These are phyloP conservation scores for Bubo blakistoni DNA, from an alignment of 2,113 vertebrate genomes.

Conservation along the genomic window DNA sequence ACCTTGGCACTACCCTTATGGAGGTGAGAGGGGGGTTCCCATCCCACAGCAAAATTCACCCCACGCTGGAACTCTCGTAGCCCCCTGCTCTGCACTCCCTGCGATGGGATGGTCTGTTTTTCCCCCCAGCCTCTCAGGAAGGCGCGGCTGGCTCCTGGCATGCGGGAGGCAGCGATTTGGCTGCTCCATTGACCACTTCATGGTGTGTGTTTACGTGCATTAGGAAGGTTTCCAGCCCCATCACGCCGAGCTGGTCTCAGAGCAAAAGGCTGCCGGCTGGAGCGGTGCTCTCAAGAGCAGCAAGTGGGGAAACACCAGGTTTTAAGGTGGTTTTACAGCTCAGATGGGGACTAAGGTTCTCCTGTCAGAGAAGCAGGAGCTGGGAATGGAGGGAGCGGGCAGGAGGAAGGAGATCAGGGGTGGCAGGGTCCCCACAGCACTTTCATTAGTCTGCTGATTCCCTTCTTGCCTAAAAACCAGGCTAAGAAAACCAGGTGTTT, in stretches of 20 bases:
- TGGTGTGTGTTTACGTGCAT: not conserved
- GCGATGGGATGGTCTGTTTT: not conserved
- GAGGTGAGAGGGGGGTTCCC: not conserved
- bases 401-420: not conserved
- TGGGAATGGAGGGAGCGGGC: not conserved
- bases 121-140: not conserved
- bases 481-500: not conserved
- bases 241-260: not conserved
- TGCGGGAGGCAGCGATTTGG: fast-evolving
- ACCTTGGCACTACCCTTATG: fast-evolving
- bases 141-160: not conserved
- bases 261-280: not conserved
- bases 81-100: not conserved
- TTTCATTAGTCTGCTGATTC: not conserved
- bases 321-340: not conserved
- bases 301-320: not conserved
- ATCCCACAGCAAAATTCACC: not conserved
- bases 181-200: not conserved
- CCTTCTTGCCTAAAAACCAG: not conserved
- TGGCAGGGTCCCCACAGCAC: not conserved
- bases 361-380: not conserved
- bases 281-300: not conserved
- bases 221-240: not conserved
- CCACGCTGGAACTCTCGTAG: not conserved
- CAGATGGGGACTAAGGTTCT: not conserved